Evolutionary conservation across 2,113 vertebrate genomes (phyloP), one percentile per base, ranked within the genome.

Genomic region (Actinemys pallida): DNA sequence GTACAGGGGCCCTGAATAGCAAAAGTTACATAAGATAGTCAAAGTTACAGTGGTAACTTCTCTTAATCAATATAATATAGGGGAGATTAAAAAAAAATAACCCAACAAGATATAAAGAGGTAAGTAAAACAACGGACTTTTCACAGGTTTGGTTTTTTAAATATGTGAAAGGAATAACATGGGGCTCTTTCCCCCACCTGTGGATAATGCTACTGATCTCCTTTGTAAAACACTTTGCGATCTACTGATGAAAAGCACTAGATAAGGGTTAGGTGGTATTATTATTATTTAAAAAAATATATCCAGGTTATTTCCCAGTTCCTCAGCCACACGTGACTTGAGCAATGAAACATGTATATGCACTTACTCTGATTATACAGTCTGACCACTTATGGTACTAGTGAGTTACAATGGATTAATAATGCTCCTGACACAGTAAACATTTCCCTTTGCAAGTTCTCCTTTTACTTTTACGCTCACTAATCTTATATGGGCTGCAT

Each of bases 351-450:
- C 72, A 88, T 59, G 90, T 88, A 39, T 29, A 83, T 88, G 95
- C 95, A 88, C n/a, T 91, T 94, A 92, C 90, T 75, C 86, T 92
- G 88, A 39, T 93, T 83, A 83, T 79, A 42, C 9, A 54, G 7
- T 96, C 93, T 95, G 92, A 92, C 65, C 93, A n/a, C 90, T 90
- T 84, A 95, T 94, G 94, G 93, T 95, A 94, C 94, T 19, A 92
- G 96, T 95, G 93, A 97, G 95, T 94, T 95, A 78, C 88, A 92
- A 65, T 56, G 39, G 5, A 89, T 96, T 97, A 95, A 94, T 96
- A 95, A 93, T 49, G n/a, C 78, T 89, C 91, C 93, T 95, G 94
- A 86, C 94, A 65, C 39, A 89, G 72, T 0, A 19, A 95, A 95
- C 78, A 84, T 87, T 91, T 95, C 65, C 81, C 92, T 76, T 95